Evolutionary conservation across 2,888 invertebrate species (phyloP).

Genomic region (Chrysotoxum bicinctum): DNA sequence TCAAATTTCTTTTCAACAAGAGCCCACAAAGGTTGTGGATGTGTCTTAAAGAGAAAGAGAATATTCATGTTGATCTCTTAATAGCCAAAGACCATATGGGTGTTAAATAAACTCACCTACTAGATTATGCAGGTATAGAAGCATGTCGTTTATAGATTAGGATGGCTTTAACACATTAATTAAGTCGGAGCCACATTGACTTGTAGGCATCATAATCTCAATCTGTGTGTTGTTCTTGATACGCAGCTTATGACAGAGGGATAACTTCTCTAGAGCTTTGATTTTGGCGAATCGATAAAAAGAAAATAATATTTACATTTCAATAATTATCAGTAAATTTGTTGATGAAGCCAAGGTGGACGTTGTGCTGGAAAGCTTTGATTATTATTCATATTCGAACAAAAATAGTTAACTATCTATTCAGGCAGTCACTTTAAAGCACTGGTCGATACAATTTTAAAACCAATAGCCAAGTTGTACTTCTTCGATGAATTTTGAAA

Average conservation of each 20-base stretch:
- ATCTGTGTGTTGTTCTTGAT: neutral
- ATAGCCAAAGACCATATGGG: slow-evolving; percentile 40
- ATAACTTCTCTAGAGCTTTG: neutral
- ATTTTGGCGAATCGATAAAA: too few species aligned
- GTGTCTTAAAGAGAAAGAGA: neutral
- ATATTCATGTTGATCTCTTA: slow-evolving; percentile 26
- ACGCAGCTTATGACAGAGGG: neutral
- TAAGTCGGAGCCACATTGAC: neutral
- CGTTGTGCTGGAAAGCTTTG: too few species aligned
- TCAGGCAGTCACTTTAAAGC: too few species aligned
- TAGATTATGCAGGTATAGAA: neutral
- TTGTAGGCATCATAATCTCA: neutral
- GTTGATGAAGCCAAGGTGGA: too few species aligned
- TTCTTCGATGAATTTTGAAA: too few species aligned
- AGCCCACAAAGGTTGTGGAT: neutral
- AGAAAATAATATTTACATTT: too few species aligned
- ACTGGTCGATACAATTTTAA: too few species aligned
- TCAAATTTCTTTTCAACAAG: neutral
- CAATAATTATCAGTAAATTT: too few species aligned
- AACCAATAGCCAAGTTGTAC: too few species aligned
- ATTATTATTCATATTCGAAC: too few species aligned
- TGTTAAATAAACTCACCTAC: slow-evolving; percentile 40
- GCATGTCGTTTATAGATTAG: slow-evolving; percentile 14
- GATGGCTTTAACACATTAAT: slow-evolving; percentile 9
- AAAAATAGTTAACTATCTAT: too few species aligned